Conservation (phyloP, 2,888 invertebrate species). For the Psylliodes chrysocephalus region DNA sequence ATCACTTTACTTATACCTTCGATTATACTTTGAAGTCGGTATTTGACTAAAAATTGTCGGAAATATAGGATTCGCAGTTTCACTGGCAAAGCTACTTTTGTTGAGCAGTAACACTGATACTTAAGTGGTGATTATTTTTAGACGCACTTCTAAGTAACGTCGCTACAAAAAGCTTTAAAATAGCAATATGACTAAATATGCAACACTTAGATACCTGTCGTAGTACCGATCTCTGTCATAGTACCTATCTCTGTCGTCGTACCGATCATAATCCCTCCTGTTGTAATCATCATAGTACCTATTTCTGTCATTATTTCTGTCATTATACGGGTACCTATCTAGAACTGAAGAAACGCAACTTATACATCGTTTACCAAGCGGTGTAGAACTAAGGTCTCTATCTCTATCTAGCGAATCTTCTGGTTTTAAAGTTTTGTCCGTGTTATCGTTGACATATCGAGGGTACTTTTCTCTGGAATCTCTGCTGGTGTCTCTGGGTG, state of each 20-base stretch:
- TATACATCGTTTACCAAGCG: slow-evolving; percentile 47
- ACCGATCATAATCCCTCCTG: slow-evolving; percentile 21
- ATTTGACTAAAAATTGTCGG: too few species aligned
- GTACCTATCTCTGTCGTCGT: slow-evolving; percentile 37
- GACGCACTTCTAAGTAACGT: too few species aligned
- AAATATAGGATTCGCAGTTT: too few species aligned
- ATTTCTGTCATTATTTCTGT: slow-evolving; percentile 27
- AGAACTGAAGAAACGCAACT: slow-evolving; percentile 43
- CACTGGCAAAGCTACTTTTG: too few species aligned
- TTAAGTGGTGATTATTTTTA: too few species aligned
- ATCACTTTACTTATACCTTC: too few species aligned
- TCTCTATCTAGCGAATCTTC: slow-evolving; percentile 38
- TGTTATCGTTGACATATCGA: slow-evolving; percentile 20
- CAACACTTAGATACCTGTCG: slow-evolving; percentile 34
- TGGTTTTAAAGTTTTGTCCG: slow-evolving; percentile 40
- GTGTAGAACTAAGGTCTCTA: not conserved
- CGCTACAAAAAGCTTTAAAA: too few species aligned
- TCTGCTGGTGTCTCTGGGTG: slow-evolving; percentile 31
- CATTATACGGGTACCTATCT: slow-evolving; percentile 2
- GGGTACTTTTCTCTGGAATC: slow-evolving; percentile 27
- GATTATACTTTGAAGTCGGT: too few species aligned
- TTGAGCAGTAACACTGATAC: too few species aligned
- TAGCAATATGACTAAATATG: too few species aligned
- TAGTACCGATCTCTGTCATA: slow-evolving; percentile 29
- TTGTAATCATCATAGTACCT: slow-evolving; percentile 20